phyloP scores from a whole-genome alignment of 1,140 invertebrate genomes.

The Drosophila subpulchrella region DNA sequence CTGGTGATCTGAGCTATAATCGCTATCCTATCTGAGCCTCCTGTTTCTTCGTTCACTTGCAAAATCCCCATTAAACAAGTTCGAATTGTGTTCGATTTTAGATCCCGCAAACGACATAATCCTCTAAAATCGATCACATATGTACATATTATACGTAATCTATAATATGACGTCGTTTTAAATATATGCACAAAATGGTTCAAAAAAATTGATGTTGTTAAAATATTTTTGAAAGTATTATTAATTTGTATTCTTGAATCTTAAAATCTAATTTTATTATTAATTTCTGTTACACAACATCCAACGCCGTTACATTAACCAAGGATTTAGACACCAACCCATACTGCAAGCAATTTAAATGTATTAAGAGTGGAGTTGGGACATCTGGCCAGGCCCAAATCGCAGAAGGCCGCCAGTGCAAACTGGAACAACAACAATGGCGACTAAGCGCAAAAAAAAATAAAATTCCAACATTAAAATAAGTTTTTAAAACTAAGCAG shows the following conservation, averaged over 20 bases:
- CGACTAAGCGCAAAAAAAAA: slow-evolving; percentile 1
- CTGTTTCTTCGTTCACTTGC: too few relatives aligned
- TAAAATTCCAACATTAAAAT: slow-evolving; percentile 67
- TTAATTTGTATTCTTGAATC: neutral
- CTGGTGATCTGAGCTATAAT: neutral
- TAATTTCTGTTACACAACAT: neutral
- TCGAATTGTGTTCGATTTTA: neutral
- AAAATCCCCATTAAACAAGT: neutral
- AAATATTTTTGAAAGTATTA: too few relatives aligned
- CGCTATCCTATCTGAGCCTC: neutral
- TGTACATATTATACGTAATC: too few relatives aligned
- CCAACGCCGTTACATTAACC: slow-evolving; percentile 1
- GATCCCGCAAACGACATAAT: neutral
- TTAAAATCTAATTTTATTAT: neutral
- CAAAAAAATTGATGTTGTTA: neutral
- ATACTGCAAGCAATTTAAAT: slow-evolving; percentile 55
- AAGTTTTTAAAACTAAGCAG: slow-evolving; percentile 73
- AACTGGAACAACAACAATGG: slow-evolving; percentile 36
- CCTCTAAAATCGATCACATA: neutral
- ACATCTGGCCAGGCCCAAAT: slow-evolving; percentile 49
- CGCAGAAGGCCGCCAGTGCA: slow-evolving; percentile 46
- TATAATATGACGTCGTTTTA: neutral
- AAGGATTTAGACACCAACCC: slow-evolving; percentile 36
- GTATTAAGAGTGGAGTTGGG: slow-evolving; percentile 57
- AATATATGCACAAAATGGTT: neutral